Base-by-base conservation (phyloP, 1,140 invertebrate species). In the Anthonomus grandis region DNA sequence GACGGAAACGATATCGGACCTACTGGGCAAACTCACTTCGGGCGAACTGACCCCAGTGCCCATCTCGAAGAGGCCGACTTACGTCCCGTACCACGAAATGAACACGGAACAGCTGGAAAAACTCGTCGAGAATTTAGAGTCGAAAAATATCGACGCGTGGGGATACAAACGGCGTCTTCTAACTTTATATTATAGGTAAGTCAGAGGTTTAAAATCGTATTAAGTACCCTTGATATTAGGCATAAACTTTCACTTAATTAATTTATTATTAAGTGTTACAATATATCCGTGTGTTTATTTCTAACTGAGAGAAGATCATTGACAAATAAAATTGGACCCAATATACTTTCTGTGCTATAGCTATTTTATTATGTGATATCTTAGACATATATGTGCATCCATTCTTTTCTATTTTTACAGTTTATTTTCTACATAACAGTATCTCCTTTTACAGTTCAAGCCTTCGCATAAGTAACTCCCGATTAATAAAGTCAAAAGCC, bases 11-110 rank as follows among this genome's bases (percentile, higher is more conserved):
- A 77, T 87, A 13, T 81, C 81, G 0, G 76, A 81, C 59, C 63
- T 82, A 4, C 64, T 89, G n/a, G 74, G 76, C 2, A 78, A 83
- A 64, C 69, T 90, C 2, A 81, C 80, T 23, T 83, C 85, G 5
- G 75, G 79, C 0, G 81, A 86, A 55, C 70, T 89, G 31, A 78
- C 78, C 53, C 70, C 76, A 1, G 62, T 68, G 3, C 74, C 79
- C 18, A 39, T 81, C 4, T 75, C 50, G 24, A 69, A 64, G 49
- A 50, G 60, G 41, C 24, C 75, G 51, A 62, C 52, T 59, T 55
- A 69, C 59, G 23, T 61, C 19, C 58, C 65, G 39, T 56, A 64
- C 56, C 55, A 63, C 62, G 60, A 69, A 63, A 70, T 70, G 70
- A 66, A 64, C 62, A 59, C 72, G 60, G 55, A 67, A 12, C 70